Evolutionary conservation across 2,888 invertebrate species (phyloP), one percentile per base, ranked within the genome.

Genomic region (Pyrgus malvae): DNA sequence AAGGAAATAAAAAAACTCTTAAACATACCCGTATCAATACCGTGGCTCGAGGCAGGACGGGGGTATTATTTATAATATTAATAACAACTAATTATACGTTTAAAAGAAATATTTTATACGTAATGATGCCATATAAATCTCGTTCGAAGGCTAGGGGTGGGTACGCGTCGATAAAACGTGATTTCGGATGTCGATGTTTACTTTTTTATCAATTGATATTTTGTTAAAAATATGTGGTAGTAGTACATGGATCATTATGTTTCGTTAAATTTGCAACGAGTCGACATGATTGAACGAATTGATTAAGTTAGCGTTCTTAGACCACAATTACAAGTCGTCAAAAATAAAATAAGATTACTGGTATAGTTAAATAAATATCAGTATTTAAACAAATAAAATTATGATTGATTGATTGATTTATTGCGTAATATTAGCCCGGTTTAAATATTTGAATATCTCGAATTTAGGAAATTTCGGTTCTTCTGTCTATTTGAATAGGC

Each of bases 101-200:
- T 86, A 82, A 86, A 85, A 83, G 85, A 88, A 85, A 90, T 90
- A 89, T 89, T 86, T 89, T 87, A 88, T 87, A 82, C 81, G 80
- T 88, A 90, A 89, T 90, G 89, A 89, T 83, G 78, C 70, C 85
- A 87, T 88, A 90, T 90, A 87, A 90, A 90, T 90, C 89, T 86
- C 74, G 72, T 74, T 72, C 69, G 65, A 59, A 58, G 38, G 25
- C 29, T 83, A 85, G 84, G 60, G 84, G 51, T 72, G 85, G 63
- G 74, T 31, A 50, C 29, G 38, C 9, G 59, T 67, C 65, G 70
- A 65, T 16, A 9, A 35, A 8, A 3, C 8, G 7, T 7, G 55
- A 57, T 59, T 57, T 45, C 57, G 31, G 12, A 16, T 40, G 25
- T 42, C 48, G 49, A 57, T 54, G 7, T 31, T 41, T 29, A 27